Percentiles rank a stretch among this genome's conserved stretches.
phyloP scores from a whole-genome alignment of 2,113 vertebrate genomes.

The Mystacornis crossleyi region DNA sequence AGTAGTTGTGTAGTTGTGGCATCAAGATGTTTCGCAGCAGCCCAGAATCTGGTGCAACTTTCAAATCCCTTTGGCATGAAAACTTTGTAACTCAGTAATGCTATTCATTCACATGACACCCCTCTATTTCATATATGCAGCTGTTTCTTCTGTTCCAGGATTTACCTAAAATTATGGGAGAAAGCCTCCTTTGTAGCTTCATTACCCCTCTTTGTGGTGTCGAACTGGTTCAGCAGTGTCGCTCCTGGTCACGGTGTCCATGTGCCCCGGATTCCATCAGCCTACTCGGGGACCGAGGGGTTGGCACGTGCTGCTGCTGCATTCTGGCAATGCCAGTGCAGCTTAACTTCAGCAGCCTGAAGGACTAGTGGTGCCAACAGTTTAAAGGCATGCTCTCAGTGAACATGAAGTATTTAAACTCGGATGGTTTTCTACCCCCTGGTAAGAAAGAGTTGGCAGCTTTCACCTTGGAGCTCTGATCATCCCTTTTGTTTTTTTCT shows the following conservation, averaged over 20 bases:
- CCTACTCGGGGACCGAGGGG: accelerated
- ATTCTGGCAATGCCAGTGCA: slow-evolving; percentile 42
- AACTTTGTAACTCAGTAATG: neutral
- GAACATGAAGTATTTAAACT: slow-evolving; percentile 60
- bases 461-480: neutral
- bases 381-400: slow-evolving; percentile 1
- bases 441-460: slow-evolving; percentile 54
- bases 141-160: neutral
- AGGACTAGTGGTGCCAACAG: slow-evolving; percentile 29
- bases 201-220: neutral
- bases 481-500: neutral
- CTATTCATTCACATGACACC: neutral
- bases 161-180: neutral
- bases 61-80: neutral
- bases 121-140: neutral
- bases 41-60: neutral
- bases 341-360: slow-evolving; percentile 64
- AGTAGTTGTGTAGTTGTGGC: neutral
- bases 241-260: neutral
- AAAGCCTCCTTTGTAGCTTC: neutral
- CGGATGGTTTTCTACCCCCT: slow-evolving; percentile 6
- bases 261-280: accelerated
- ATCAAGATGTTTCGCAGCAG: neutral
- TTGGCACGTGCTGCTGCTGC: neutral
- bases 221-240: accelerated